Base-by-base conservation (phyloP, 1,140 invertebrate genomes). In the Apis florea region DNA sequence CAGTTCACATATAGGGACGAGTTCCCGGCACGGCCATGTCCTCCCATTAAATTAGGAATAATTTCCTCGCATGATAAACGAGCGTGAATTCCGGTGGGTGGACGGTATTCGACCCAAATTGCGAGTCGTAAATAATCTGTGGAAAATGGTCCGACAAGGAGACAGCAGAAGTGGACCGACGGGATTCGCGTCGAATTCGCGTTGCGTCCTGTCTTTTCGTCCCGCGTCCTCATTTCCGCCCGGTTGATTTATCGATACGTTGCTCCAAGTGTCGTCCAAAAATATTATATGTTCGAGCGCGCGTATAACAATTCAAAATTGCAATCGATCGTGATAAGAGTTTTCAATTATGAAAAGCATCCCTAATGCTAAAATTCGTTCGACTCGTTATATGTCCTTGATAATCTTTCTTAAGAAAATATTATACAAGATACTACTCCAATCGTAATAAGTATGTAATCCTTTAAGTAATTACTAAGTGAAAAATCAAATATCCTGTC, bases 31-130 rank as follows among this genome's bases (percentile, higher is more conserved):
- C 54, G 64, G 56, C 58, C 47, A 51, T 51, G 6, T 11, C 49
- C 51, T 74, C 31, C 63, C 56, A 84, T 73, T 85, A 85, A 83
- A 75, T 85, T 86, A 56, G 54, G 59, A 66, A 86, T 83, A 85
- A 85, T 85, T 79, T 59, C 40, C 17, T 31, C 40, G 40, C 5
- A 54, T 58, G 31, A 77, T 56, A 75, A 66, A 82, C 61, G 53
- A 47, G 17, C 59, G 49, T 5, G 74, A 56, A 82, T 58, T 63
- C 61, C 82, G 51, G 58, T 49, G 40, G 21, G 9, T 19, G 4
- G 64, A 13, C 64, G 82, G 70, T 56, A 83, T 68, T 83, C 69
- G 82, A 79, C 73, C 74, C n/a, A 86, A 87, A 87, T 86, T 81
- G 54, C 72, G 63, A 74, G 53, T 24, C 24, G 59, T 84, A 80